Evolutionary conservation across 2,888 invertebrate genomes (phyloP), one percentile per base, ranked within the genome.

Genomic region (Stomorhina lunata): DNA sequence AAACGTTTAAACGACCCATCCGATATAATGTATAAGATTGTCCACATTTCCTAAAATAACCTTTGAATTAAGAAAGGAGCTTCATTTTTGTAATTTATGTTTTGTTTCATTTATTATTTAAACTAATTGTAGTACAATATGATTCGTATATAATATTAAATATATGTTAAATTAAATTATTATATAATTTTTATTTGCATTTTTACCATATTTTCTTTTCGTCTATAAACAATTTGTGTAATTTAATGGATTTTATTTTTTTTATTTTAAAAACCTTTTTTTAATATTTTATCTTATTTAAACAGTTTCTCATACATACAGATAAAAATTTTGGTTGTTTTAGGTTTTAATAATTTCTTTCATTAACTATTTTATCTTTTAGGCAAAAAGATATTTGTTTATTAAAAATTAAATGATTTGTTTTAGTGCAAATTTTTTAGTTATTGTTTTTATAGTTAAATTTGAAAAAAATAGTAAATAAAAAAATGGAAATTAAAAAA

Each of bases 41-140:
- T n/a, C n/a, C n/a, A n/a, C n/a, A n/a, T n/a, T n/a, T n/a, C n/a
- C n/a, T n/a, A n/a, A n/a, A n/a, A n/a, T n/a, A n/a, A n/a, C n/a
- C n/a, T n/a, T n/a, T n/a, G n/a, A n/a, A n/a, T n/a, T n/a, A n/a
- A n/a, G n/a, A n/a, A n/a, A n/a, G n/a, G n/a, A n/a, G n/a, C n/a
- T n/a, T n/a, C n/a, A n/a, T 76, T 57, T 27, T 48, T 50, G 57
- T 68, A 50, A 61, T 34, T 50, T 53, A 15, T 40, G 40, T 68
- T 50, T 53, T 37, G 15, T 55, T 34, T 69, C 12, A 12, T 78
- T 78, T n/a, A n/a, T n/a, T n/a, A n/a, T 55, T 63, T 77, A 45
- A 71, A 63, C 69, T 69, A 63, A 78, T 43, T 78, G 69, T 69
- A 78, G 55, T 78, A 78, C 55, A 80, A 59, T 66, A 68, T 53